Percentiles rank a stretch among this genome's conserved stretches.
Conservation (phyloP, 2,113 vertebrate species). For the Piliocolobus tephrosceles region DNA sequence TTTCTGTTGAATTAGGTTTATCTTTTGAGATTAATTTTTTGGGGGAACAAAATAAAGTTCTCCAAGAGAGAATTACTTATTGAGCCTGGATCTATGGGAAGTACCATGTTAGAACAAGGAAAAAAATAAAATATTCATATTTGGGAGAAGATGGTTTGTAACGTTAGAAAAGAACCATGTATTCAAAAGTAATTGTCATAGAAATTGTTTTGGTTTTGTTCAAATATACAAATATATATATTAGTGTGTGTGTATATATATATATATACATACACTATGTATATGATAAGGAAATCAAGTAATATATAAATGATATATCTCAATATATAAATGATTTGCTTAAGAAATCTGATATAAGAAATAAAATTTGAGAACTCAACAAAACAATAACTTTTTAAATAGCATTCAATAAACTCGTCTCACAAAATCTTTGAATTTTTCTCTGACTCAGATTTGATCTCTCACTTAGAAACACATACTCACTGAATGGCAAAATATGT, state of each 20-base stretch:
- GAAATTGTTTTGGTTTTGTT: neutral
- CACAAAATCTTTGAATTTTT: neutral
- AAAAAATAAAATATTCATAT: neutral
- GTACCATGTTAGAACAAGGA: neutral
- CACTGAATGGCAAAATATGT: neutral
- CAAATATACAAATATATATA: neutral
- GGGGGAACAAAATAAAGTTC: neutral
- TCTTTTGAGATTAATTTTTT: neutral
- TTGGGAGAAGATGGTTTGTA: neutral
- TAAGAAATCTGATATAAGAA: neutral
- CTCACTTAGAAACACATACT: neutral
- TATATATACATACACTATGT: rapidly evolving
- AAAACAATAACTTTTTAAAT: neutral
- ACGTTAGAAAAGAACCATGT: neutral
- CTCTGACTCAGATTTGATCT: neutral
- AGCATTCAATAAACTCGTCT: neutral
- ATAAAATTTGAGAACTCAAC: neutral
- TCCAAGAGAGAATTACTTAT: neutral
- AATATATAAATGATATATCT: neutral
- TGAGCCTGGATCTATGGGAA: neutral
- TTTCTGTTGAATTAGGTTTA: neutral
- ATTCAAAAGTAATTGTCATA: neutral
- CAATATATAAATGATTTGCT: neutral
- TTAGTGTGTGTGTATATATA: neutral
- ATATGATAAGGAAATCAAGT: neutral